Percentiles rank a stretch among this genome's conserved stretches.
These are phyloP conservation scores for Phthorimaea operculella DNA, from an alignment of 1,140 invertebrate genomes.

Conservation along the genomic window DNA sequence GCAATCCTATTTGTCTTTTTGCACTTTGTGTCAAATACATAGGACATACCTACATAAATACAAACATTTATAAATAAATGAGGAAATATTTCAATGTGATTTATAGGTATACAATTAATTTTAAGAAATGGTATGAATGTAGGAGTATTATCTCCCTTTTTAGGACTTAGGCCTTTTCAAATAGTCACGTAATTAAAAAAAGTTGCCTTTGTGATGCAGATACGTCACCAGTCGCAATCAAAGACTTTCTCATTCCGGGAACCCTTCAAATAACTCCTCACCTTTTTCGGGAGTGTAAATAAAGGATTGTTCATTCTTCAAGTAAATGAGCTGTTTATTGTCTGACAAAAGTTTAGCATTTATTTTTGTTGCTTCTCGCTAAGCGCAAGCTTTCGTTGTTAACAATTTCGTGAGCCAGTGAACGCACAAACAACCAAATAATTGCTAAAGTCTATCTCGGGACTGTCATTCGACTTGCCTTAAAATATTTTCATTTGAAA, in stretches of 20 bases:
- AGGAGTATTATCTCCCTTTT: too few relatives aligned
- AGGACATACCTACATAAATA: too few relatives aligned
- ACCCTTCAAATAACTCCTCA: slow-evolving; percentile 21
- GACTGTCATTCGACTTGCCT: background rate
- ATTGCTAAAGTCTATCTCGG: background rate
- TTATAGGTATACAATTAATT: too few relatives aligned
- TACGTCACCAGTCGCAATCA: slow-evolving; percentile 27
- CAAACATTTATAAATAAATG: too few relatives aligned
- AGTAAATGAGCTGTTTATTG: background rate
- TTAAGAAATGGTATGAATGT: too few relatives aligned
- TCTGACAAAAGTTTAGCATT: background rate
- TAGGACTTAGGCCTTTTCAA: slow-evolving; percentile 21
- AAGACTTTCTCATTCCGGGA: slow-evolving; percentile 16
- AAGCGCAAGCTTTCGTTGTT: background rate
- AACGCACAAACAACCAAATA: background rate
- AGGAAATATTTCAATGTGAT: too few relatives aligned
- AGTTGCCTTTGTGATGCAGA: slow-evolving; percentile 44
- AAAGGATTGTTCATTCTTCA: slow-evolving; percentile 7
- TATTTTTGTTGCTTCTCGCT: background rate
- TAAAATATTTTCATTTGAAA: background rate
- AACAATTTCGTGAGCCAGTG: slow-evolving; percentile 1
- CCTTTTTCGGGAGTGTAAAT: slow-evolving; percentile 17
- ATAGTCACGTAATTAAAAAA: slow-evolving; percentile 49
- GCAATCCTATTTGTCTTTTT: too few relatives aligned
- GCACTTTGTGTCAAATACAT: too few relatives aligned